Evolutionary conservation across 2,888 invertebrate genomes (phyloP), one percentile per base, ranked within the genome.

Genomic region (Rhingia rostrata): DNA sequence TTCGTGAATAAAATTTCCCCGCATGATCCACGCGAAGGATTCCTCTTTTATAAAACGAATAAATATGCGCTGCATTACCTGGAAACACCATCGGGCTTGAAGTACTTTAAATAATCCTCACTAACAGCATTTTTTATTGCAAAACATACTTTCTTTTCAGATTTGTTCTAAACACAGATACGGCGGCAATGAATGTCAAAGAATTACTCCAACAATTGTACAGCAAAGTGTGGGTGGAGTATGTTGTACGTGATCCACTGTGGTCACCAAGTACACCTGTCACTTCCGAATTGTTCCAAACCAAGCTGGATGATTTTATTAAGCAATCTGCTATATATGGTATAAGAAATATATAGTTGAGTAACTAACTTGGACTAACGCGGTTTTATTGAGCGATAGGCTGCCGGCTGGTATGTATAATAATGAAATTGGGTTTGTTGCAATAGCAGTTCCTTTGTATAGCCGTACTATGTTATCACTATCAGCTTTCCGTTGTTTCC

Each of bases 1-100:
- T 99, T 99, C 93, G 97, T 98, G 0, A 94, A 94, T 87, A 98
- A 98, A 93, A 97, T 99, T 90, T 98, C 99, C 3, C 98, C 99
- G 0, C 92, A 95, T 61, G 99, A 99, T 91, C 95, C 96, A 6
- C 96, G 96, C 89, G 98, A 98, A 89, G 97, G 98, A 6, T 98
- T 99, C 89, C 92, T 96, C 2, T 95, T 95, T 89, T 99, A 97
- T 90, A 97, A 95, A 92, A 99, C 99, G 0, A 97, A 96, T 88
- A 97, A 98, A 92, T 99, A 99, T 91, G 97, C 97, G 7, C 92
- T 99, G 49, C 97, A 98, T 91, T 98, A 96, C 90, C 94, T 97
- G 88, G 99, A 99, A 92, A 98, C 99, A 10, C 96, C 98, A 0
- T 98, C 99, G 0, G 98, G 99, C 0, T 92, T 99, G 30, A 99